These are phyloP conservation scores for Grus americana DNA, from an alignment of 2,113 vertebrate species.

Conservation along the genomic window DNA sequence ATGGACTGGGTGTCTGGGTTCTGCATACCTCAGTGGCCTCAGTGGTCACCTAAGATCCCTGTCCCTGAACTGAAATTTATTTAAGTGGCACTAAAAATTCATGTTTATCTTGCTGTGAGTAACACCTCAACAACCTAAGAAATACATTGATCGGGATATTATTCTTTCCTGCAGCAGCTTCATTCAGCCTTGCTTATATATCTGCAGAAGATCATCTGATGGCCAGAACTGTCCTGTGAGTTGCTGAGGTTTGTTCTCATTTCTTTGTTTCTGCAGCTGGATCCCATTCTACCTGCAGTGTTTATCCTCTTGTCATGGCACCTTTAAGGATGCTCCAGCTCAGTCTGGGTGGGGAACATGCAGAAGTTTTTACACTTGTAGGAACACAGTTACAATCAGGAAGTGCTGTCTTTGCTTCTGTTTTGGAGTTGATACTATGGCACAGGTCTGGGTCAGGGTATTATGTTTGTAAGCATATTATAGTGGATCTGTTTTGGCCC, in stretches of 20 bases:
- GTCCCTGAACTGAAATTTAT: background rate
- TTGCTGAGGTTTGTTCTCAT: background rate
- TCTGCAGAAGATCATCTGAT: background rate
- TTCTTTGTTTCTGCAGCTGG: background rate
- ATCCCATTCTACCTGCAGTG: background rate
- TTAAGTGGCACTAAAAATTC: background rate
- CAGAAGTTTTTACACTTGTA: background rate
- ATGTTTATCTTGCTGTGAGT: background rate
- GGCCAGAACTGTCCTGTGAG: background rate
- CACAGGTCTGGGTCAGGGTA: background rate
- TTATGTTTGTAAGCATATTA: slow-evolving; percentile 10
- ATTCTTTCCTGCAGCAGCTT: background rate
- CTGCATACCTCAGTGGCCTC: background rate
- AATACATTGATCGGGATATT: background rate
- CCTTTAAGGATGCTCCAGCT: background rate
- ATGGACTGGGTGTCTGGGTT: background rate
- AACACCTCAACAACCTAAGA: background rate
- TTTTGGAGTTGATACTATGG: background rate
- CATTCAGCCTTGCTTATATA: background rate
- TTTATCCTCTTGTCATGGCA: background rate
- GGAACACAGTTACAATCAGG: background rate
- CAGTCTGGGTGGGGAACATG: background rate
- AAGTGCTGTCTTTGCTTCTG: background rate
- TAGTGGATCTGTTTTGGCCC: background rate
- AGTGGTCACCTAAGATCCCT: background rate